These are phyloP conservation scores for Microtus agrestis DNA, from an alignment of 2,797 vertebrate genomes.

Conservation along the genomic window DNA sequence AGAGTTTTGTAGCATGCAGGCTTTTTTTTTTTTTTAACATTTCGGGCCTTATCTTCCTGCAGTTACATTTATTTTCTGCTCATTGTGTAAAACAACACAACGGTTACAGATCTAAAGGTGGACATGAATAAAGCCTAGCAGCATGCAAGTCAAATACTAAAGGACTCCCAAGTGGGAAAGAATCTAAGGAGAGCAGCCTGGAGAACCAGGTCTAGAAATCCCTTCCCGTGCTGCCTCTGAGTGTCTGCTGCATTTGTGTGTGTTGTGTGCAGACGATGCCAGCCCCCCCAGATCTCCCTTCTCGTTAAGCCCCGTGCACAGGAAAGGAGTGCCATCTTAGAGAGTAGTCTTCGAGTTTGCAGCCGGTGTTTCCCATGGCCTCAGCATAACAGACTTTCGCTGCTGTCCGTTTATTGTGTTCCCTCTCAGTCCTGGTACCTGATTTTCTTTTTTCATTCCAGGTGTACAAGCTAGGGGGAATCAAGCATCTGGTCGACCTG, in stretches of 20 bases:
- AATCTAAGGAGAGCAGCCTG: not conserved
- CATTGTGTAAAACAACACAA: not conserved
- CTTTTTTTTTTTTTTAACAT: conserved; percentile 17
- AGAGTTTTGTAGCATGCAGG: not conserved
- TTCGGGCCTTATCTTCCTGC: not conserved
- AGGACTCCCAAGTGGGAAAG: conserved; percentile 32
- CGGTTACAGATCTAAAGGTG: not conserved
- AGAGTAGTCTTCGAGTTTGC: not conserved
- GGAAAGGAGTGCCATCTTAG: not conserved
- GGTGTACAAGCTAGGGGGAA: conserved; percentile 96
- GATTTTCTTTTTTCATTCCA: conserved; percentile 80
- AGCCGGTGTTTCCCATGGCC: not conserved
- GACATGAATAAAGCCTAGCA: not conserved
- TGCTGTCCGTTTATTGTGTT: not conserved
- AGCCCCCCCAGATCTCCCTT: not conserved
- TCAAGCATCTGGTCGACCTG: conserved; percentile 97
- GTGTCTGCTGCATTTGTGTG: not conserved
- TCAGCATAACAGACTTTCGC: not conserved
- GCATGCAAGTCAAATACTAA: not conserved
- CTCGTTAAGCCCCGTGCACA: not conserved
- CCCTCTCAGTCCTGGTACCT: conserved; percentile 59
- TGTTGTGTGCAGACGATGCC: not conserved
- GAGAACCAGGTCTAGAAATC: not conserved
- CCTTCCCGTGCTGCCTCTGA: not conserved
- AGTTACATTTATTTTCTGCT: conserved; percentile 10